phyloP scores from a whole-genome alignment of 2,113 vertebrate genomes.

The Cephalopholis sonnerati region DNA sequence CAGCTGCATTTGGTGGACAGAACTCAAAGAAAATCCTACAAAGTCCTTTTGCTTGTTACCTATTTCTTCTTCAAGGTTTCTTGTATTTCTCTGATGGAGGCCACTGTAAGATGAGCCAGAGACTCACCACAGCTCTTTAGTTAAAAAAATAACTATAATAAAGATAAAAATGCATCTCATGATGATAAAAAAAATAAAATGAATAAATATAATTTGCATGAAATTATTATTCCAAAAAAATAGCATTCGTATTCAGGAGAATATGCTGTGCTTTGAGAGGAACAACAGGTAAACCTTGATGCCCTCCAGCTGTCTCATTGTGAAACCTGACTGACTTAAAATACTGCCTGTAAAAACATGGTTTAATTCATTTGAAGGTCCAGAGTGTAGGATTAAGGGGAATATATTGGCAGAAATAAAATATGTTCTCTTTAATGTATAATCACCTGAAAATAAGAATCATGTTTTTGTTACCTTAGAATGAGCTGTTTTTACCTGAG shows the following conservation, averaged over 20 bases:
- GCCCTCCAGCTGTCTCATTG: neutral
- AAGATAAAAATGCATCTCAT: neutral
- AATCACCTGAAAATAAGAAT: too few species aligned
- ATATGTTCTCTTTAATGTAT: too few species aligned
- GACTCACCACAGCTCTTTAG: neutral
- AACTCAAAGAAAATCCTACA: neutral
- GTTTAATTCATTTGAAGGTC: neutral
- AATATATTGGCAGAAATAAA: too few species aligned
- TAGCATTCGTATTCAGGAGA: neutral
- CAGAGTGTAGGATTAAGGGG: too few species aligned
- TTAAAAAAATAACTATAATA: neutral
- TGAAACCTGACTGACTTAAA: neutral
- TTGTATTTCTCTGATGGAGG: slow-evolving; percentile 6
- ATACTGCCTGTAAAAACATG: neutral
- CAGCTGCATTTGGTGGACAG: neutral
- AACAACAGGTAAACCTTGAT: too few species aligned
- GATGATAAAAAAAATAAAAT: neutral
- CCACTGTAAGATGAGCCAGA: neutral
- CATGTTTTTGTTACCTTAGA: too few species aligned
- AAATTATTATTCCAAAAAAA: neutral
- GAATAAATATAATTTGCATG: neutral
- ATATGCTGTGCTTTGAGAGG: neutral
- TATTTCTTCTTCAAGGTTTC: slow-evolving; percentile 1
- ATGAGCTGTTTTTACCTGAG: too few species aligned
- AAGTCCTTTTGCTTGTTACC: neutral